phyloP scores from a whole-genome alignment of 2,113 vertebrate species.

The Empidonax alnorum region DNA sequence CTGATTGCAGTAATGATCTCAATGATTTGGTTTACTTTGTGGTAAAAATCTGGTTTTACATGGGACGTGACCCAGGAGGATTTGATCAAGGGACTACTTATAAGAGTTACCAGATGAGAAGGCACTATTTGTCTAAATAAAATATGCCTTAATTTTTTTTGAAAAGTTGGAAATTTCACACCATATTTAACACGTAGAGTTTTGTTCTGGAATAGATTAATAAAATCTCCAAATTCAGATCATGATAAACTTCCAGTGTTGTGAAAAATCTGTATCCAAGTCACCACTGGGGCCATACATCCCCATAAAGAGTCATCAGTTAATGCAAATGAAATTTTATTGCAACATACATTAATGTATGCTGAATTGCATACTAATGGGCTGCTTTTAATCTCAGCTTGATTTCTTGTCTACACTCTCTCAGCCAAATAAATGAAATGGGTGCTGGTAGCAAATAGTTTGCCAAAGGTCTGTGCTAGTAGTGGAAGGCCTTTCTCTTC shows the following conservation, averaged over 20 bases:
- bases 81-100: neutral
- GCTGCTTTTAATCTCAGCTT: neutral
- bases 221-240: neutral
- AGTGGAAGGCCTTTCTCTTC: neutral
- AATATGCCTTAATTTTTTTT: neutral
- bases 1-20: neutral
- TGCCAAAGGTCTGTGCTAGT: neutral
- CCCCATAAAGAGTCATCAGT: neutral
- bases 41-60: neutral
- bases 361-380: neutral
- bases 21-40: neutral
- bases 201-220: neutral
- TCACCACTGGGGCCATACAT: fast-evolving
- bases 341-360: neutral
- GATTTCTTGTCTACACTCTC: neutral
- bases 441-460: neutral
- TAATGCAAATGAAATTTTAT: neutral
- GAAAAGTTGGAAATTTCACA: neutral
- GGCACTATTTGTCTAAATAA: neutral
- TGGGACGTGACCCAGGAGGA: neutral
- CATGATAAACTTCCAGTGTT: neutral
- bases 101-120: neutral
- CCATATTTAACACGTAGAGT: fast-evolving
- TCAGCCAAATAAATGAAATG: neutral
- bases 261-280: neutral